phyloP scores from a whole-genome alignment of 2,888 invertebrate genomes.

The Synanthedon vespiformis region DNA sequence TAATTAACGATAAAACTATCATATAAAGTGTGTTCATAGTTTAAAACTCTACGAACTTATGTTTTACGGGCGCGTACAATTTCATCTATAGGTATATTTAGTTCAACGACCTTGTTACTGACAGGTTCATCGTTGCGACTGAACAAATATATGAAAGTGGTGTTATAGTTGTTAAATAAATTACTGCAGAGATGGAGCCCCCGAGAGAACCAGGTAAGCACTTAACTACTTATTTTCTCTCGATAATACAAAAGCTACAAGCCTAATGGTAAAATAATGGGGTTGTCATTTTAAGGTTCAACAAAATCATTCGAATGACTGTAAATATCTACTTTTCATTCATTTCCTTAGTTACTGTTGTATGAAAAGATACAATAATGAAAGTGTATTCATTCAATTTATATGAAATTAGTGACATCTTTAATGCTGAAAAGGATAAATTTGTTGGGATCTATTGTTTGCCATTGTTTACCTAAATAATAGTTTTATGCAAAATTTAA shows the following conservation, averaged over 20 bases:
- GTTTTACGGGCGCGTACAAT: slow-evolving; percentile 33
- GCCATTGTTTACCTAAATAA: too few relatives aligned
- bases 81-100: slow-evolving; percentile 64
- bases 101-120: slow-evolving; percentile 71
- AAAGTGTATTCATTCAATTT: too few relatives aligned
- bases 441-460: too few relatives aligned
- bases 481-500: too few relatives aligned
- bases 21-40: background rate
- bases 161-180: slow-evolving; percentile 40
- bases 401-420: too few relatives aligned
- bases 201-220: slow-evolving; percentile 63
- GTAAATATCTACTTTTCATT: too few relatives aligned
- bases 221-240: background rate
- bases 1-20: background rate
- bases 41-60: slow-evolving; percentile 19
- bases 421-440: too few relatives aligned
- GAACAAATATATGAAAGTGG: slow-evolving; percentile 63
- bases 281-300: too few relatives aligned
- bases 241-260: background rate
- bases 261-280: too few relatives aligned
- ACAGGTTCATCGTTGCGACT: slow-evolving; percentile 67
- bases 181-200: slow-evolving; percentile 57
- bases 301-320: too few relatives aligned
- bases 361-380: too few relatives aligned
- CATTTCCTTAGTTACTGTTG: too few relatives aligned